phyloP scores from a whole-genome alignment of 1,140 invertebrate genomes.

The Coptotermes formosanus region DNA sequence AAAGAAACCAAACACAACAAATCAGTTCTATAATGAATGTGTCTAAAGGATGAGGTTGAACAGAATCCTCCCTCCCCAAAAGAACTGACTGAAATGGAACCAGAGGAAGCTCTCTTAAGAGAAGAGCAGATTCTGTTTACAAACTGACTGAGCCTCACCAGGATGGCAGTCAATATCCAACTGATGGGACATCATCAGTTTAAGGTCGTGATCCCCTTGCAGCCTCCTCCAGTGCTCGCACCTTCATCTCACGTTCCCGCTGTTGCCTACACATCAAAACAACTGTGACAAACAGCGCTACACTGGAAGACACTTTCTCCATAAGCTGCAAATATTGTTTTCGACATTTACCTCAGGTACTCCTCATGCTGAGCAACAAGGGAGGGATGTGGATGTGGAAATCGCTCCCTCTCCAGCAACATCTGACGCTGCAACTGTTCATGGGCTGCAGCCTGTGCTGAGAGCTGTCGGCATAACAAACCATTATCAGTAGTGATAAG shows the following conservation, averaged over 20 bases:
- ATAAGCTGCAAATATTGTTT: neutral
- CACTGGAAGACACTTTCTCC: neutral
- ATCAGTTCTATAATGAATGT: too few species aligned
- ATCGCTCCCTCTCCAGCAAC: constrained; percentile 76
- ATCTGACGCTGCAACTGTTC: constrained; percentile 84
- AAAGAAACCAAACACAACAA: too few species aligned
- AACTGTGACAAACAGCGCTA: neutral
- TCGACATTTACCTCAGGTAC: constrained; percentile 64
- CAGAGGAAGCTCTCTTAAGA: too few species aligned
- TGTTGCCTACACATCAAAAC: constrained; percentile 61
- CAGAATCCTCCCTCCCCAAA: too few species aligned
- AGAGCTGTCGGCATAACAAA: constrained; percentile 30
- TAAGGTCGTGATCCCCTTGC: constrained; percentile 72
- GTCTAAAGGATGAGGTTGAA: too few species aligned
- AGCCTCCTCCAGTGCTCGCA: constrained; percentile 80
- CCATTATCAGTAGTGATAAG: too few species aligned
- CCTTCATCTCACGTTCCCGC: constrained; percentile 79
- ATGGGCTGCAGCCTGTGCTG: constrained; percentile 64
- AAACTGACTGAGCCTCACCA: constrained; percentile 32
- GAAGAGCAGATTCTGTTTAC: too few species aligned
- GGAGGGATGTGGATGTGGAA: constrained; percentile 60
- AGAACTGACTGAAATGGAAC: too few species aligned
- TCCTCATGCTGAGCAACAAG: constrained; percentile 75
- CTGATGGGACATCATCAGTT: constrained; percentile 34
- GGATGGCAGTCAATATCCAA: constrained; percentile 31